Evolutionary conservation across 2,888 invertebrate species (phyloP).

Genomic region (Atethmia centrago): DNA sequence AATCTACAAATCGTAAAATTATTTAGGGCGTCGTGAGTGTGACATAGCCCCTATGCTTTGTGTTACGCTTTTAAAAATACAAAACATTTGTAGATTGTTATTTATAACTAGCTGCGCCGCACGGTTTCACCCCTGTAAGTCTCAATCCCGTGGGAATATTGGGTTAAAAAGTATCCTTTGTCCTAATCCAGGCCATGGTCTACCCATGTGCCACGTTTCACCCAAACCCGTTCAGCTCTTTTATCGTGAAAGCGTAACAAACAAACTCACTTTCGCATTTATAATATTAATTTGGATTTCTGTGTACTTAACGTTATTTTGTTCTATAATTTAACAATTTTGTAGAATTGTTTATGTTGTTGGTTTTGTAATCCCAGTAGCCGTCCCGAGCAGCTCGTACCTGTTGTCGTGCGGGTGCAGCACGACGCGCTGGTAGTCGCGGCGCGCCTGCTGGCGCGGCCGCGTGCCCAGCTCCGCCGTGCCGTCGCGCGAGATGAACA

Average conservation of each 20-base stretch:
- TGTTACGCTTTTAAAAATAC: neutral
- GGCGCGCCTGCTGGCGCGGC: conserved; percentile 92
- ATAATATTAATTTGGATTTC: too few relatives aligned
- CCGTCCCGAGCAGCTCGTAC: conserved; percentile 50
- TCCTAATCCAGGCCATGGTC: too few relatives aligned
- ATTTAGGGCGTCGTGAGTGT: neutral
- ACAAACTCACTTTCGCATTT: too few relatives aligned
- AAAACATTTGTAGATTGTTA: neutral
- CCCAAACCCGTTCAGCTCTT: too few relatives aligned
- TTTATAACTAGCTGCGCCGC: too few relatives aligned
- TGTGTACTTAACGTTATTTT: neutral
- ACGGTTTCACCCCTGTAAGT: too few relatives aligned
- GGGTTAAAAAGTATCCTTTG: too few relatives aligned
- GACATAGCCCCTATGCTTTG: neutral
- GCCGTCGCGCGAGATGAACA: conserved; percentile 97
- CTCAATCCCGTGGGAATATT: too few relatives aligned
- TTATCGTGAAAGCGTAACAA: too few relatives aligned
- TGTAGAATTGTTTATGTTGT: neutral
- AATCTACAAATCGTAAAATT: neutral
- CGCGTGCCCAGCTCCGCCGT: conserved; percentile 96
- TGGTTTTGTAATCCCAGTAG: neutral
- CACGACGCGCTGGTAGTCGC: conserved; percentile 85
- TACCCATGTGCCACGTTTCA: too few relatives aligned
- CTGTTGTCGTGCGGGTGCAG: conserved; percentile 86
- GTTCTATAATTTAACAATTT: neutral